Conservation (phyloP, 2,113 vertebrate genomes). For the Laterallus jamaicensis region DNA sequence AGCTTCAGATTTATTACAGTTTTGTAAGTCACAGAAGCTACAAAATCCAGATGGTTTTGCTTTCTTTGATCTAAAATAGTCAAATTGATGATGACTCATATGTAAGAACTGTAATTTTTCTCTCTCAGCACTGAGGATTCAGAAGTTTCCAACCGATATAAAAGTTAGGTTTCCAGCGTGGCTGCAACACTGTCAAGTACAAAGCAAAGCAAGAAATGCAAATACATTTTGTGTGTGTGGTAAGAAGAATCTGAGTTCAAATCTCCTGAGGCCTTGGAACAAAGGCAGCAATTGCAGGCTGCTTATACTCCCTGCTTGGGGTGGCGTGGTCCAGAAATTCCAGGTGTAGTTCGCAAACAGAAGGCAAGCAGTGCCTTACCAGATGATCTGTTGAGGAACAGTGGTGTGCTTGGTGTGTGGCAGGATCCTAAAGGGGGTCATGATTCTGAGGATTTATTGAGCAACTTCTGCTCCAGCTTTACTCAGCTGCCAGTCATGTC, state of each 20-base stretch:
- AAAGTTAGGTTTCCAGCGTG: conserved; percentile 5
- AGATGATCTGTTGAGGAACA: not conserved
- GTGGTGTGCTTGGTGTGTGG: not conserved
- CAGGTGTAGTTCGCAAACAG: not conserved
- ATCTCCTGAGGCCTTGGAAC: not conserved
- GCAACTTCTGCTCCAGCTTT: not conserved
- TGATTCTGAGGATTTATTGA: not conserved
- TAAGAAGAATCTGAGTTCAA: not conserved
- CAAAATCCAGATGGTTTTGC: not conserved
- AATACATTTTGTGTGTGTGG: not conserved
- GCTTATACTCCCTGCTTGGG: not conserved
- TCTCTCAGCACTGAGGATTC: not conserved
- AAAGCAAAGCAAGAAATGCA: not conserved
- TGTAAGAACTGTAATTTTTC: not conserved
- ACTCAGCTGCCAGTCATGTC: not conserved
- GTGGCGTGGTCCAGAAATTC: not conserved
- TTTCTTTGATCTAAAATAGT: conserved; percentile 23
- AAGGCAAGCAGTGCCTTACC: not conserved
- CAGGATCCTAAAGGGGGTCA: rapidly evolving
- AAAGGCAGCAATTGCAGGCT: not conserved
- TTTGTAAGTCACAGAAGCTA: not conserved
- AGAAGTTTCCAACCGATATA: not conserved
- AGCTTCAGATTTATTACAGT: not conserved
- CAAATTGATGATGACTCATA: not conserved
- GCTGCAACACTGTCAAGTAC: not conserved